These are phyloP conservation scores for Allygus modestus DNA, from an alignment of 2,888 invertebrate species.

Conservation along the genomic window DNA sequence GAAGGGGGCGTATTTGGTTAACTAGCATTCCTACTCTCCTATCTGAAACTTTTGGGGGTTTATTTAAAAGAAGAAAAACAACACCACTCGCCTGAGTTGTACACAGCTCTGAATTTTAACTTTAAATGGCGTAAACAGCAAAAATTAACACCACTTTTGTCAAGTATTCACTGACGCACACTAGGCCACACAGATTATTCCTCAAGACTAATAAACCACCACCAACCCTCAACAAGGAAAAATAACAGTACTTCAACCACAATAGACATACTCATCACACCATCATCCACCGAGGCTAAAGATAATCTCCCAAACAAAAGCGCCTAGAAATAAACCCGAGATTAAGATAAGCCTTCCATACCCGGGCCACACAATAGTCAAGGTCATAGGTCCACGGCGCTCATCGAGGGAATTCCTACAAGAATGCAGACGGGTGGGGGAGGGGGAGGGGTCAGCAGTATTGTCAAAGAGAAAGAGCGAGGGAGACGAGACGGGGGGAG, in stretches of 20 bases:
- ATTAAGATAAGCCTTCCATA: constrained; percentile 9
- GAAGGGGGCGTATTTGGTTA: too few relatives aligned
- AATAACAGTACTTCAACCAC: background rate
- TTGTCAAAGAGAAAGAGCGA: constrained; percentile 61
- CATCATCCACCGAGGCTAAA: background rate
- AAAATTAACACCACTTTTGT: too few relatives aligned
- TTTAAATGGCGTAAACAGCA: too few relatives aligned
- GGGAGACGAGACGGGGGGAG: constrained; percentile 47
- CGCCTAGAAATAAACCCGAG: background rate
- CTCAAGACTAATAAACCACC: background rate
- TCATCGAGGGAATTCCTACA: constrained; percentile 23
- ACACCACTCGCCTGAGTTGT: too few relatives aligned
- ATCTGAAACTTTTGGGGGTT: too few relatives aligned
- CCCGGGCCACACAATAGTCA: constrained; percentile 1
- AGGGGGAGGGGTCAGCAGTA: constrained; percentile 1
- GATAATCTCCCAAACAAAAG: constrained; percentile 9
- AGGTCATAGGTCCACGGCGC: background rate
- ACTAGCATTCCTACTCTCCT: too few relatives aligned
- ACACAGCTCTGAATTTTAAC: too few relatives aligned
- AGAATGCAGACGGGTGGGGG: constrained; percentile 13
- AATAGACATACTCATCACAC: background rate
- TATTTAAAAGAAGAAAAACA: too few relatives aligned
- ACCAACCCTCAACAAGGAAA: too few relatives aligned
- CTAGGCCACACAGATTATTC: background rate
- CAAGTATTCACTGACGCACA: too few relatives aligned